Evolutionary conservation across 1,140 invertebrate species (phyloP).

Genomic region (Lamellibrachia luymesi): DNA sequence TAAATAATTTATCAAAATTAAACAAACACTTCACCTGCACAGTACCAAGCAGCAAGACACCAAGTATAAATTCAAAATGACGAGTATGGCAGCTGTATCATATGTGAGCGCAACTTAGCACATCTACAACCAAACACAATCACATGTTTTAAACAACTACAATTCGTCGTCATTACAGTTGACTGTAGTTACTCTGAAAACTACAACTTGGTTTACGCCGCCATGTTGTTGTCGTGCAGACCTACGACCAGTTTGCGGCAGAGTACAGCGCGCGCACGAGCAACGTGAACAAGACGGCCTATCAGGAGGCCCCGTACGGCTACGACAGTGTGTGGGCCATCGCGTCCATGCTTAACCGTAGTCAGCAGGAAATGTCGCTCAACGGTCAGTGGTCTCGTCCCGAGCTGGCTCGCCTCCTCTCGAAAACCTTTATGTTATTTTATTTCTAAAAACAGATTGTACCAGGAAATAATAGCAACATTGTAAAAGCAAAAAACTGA

Average conservation of each 20-base stretch:
- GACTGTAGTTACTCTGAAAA: background rate
- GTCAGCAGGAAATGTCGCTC: background rate
- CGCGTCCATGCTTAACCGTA: conserved; percentile 24
- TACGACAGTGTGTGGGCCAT: conserved; percentile 30
- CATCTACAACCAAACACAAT: too few relatives aligned
- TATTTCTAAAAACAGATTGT: too few relatives aligned
- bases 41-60: too few relatives aligned
- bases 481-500: too few relatives aligned
- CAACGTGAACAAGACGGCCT: conserved; percentile 7
- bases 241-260: conserved; percentile 21
- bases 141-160: too few relatives aligned
- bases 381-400: background rate
- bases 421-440: too few relatives aligned
- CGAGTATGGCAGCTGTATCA: too few relatives aligned
- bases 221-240: conserved; percentile 18
- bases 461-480: too few relatives aligned
- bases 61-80: too few relatives aligned
- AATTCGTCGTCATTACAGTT: background rate
- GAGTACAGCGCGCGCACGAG: conserved; percentile 20
- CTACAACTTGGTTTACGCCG: background rate
- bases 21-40: too few relatives aligned
- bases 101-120: too few relatives aligned
- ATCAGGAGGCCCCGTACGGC: conserved; percentile 28
- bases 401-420: background rate
- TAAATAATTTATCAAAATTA: too few relatives aligned